Conservation (phyloP, 2,797 vertebrate species). For the Sphaeramia orbicularis region DNA sequence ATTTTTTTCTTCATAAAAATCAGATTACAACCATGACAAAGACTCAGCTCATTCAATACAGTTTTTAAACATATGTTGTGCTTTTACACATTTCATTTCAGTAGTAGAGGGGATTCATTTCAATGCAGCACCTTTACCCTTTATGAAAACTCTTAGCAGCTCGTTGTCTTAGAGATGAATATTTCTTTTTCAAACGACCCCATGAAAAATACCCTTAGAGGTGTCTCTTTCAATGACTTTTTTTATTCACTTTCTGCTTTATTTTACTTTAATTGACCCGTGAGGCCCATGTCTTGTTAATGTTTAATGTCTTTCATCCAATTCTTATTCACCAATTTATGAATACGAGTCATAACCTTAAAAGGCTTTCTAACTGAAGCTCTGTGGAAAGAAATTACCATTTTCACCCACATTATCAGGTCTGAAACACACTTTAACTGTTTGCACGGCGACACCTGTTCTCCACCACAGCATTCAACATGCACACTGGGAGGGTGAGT, state of each 20-base stretch:
- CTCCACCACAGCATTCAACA: slow-evolving; percentile 23
- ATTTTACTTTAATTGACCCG: slow-evolving; percentile 56
- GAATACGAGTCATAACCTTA: slow-evolving; percentile 44
- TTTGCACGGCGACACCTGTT: slow-evolving; percentile 37
- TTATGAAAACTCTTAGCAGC: neutral
- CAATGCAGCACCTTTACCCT: neutral
- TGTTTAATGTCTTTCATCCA: slow-evolving; percentile 53
- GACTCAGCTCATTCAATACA: slow-evolving; percentile 5
- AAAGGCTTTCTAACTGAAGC: slow-evolving; percentile 40
- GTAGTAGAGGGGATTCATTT: slow-evolving; percentile 5
- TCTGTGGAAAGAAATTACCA: slow-evolving; percentile 28
- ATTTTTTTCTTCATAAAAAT: slow-evolving; percentile 44
- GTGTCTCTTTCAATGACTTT: slow-evolving; percentile 35
- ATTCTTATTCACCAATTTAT: slow-evolving; percentile 58
- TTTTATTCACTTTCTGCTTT: slow-evolving; percentile 59
- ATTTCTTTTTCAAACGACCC: slow-evolving; percentile 40
- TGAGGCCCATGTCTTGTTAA: slow-evolving; percentile 52
- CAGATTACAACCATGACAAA: slow-evolving; percentile 13
- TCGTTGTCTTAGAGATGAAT: slow-evolving; percentile 27
- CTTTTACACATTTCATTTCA: slow-evolving; percentile 11
- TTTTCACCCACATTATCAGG: slow-evolving; percentile 54
- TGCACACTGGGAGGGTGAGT: slow-evolving; percentile 33
- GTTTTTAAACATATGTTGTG: neutral
- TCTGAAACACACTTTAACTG: slow-evolving; percentile 47
- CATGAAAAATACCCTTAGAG: slow-evolving; percentile 24